Conservation (phyloP, 2,888 invertebrate species). For the Labia minor region DNA sequence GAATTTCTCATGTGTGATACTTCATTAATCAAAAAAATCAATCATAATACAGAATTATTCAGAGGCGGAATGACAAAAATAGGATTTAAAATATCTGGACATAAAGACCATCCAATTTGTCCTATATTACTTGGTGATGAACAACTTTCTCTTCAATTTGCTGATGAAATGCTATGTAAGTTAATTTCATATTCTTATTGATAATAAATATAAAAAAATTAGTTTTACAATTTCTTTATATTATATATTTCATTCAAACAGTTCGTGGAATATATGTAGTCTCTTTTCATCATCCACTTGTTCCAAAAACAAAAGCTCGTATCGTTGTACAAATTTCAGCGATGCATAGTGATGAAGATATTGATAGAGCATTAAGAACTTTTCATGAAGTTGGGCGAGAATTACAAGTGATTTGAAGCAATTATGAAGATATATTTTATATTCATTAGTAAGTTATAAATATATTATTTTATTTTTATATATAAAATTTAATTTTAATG, state of each 20-base stretch:
- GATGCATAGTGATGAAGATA: conserved; percentile 65
- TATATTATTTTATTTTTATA: too few relatives aligned
- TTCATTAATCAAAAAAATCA: conserved; percentile 53
- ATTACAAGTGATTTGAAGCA: conserved; percentile 41
- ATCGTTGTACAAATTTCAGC: conserved; percentile 85
- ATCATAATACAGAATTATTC: conserved; percentile 61
- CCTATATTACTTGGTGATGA: conserved; percentile 88
- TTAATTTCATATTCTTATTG: too few relatives aligned
- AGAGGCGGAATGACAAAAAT: conserved; percentile 58
- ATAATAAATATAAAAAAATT: conserved; percentile 14
- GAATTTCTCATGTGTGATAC: conserved; percentile 56
- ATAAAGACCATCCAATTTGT: conserved; percentile 72
- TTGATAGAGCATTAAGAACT: conserved; percentile 61
- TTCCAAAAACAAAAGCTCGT: conserved; percentile 73
- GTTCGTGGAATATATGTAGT: conserved; percentile 82
- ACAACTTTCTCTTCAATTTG: conserved; percentile 62
- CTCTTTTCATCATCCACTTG: conserved; percentile 87
- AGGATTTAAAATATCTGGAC: conserved; percentile 68
- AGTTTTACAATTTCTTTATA: too few relatives aligned
- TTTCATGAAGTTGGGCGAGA: conserved; percentile 65
- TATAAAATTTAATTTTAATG: too few relatives aligned
- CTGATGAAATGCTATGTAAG: conserved; percentile 72
- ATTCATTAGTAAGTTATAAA: too few relatives aligned
- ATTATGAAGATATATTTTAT: too few relatives aligned
- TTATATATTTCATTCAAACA: too few relatives aligned